Conservation (phyloP, 1,140 invertebrate genomes). For the Temnothorax longispinosus region DNA sequence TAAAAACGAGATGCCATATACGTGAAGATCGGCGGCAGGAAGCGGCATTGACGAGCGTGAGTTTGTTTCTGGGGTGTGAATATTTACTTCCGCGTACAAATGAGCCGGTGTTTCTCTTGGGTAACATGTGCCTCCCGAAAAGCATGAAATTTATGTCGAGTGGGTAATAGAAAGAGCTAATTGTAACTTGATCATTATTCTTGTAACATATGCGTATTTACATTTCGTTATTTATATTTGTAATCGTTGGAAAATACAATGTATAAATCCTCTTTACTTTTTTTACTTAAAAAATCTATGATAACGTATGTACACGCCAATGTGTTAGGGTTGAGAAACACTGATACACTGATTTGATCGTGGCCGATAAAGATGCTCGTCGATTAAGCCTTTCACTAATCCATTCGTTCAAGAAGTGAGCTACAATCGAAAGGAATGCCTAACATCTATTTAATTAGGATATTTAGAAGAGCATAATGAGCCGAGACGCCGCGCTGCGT, state of each 20-base stretch:
- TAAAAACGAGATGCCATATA: background rate
- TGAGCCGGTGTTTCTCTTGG: background rate
- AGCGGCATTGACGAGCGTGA: background rate
- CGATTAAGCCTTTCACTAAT: constrained; percentile 62
- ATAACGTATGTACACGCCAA: background rate
- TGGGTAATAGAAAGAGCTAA: background rate
- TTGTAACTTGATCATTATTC: background rate
- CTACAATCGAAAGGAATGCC: constrained; percentile 11
- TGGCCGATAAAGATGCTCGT: background rate
- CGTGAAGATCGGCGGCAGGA: background rate
- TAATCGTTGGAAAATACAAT: background rate
- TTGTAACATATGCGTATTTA: background rate
- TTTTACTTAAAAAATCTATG: background rate
- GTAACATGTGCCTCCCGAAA: constrained; percentile 7
- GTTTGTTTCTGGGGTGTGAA: background rate
- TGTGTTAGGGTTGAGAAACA: background rate
- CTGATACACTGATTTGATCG: constrained; percentile 28
- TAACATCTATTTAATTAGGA: constrained; percentile 64
- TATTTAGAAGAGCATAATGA: constrained; percentile 46
- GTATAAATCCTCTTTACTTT: background rate
- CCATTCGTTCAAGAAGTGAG: background rate
- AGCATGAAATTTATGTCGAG: constrained; percentile 3
- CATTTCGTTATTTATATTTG: too few relatives aligned
- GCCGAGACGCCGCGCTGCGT: background rate
- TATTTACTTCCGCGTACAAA: constrained; percentile 51